Percentiles rank a stretch among this genome's conserved stretches.
Evolutionary conservation across 2,888 invertebrate species (phyloP).

Genomic region (Hesperia comma): DNA sequence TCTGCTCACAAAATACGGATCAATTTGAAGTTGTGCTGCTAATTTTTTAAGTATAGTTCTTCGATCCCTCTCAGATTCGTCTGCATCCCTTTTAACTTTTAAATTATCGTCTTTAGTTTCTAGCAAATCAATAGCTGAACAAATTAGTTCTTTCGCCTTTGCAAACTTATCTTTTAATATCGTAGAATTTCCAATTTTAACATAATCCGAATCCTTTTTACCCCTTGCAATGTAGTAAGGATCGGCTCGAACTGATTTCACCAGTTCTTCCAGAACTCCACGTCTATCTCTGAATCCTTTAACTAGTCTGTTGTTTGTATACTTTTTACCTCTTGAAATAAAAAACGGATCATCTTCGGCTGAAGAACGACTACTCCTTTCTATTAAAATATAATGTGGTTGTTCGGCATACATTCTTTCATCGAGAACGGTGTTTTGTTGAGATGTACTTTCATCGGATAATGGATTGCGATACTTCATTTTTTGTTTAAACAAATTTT

Average conservation of each 20-base stretch:
- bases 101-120: conserved; percentile 48
- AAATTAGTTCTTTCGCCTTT: conserved; percentile 69
- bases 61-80: conserved; percentile 68
- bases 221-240: conserved; percentile 82
- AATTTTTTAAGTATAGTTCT: conserved; percentile 71
- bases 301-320: conserved; percentile 50
- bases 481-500: conserved; percentile 54
- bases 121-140: conserved; percentile 64
- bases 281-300: conserved; percentile 66
- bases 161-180: conserved; percentile 49
- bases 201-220: conserved; percentile 63
- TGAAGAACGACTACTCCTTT: conserved; percentile 73
- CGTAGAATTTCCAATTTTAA: conserved; percentile 50
- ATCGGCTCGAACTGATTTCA: conserved; percentile 76
- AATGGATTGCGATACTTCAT: conserved; percentile 42
- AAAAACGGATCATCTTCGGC: conserved; percentile 71
- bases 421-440: conserved; percentile 55
- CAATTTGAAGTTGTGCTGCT: conserved; percentile 71
- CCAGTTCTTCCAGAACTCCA: conserved; percentile 72
- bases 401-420: conserved; percentile 80
- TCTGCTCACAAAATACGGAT: conserved; percentile 76
- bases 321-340: conserved; percentile 73
- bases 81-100: conserved; percentile 64
- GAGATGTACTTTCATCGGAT: neutral
- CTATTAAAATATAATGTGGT: conserved; percentile 80